These are phyloP conservation scores for Lasioglossum oenotherae DNA, from an alignment of 2,888 invertebrate genomes.

Conservation along the genomic window DNA sequence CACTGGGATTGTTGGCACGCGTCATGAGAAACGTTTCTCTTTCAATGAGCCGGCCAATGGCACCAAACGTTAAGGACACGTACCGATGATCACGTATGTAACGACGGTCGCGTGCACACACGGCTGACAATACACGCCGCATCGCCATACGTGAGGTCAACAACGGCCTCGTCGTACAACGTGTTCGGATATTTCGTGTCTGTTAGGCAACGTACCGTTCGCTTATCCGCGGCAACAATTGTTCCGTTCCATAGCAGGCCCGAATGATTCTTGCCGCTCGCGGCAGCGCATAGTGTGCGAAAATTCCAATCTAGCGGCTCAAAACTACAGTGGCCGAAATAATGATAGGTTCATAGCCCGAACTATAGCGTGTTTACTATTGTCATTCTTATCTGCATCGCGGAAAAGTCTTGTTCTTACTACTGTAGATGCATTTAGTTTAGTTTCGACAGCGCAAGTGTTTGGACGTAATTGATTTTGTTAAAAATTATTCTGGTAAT, in stretches of 20 bases:
- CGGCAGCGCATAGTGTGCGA: no score
- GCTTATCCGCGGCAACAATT: neutral
- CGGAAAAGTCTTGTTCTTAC: no score
- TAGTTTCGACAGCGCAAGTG: no score
- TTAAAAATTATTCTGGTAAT: no score
- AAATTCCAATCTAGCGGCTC: no score
- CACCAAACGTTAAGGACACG: conserved; percentile 47
- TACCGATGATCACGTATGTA: conserved; percentile 47
- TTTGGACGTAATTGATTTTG: no score
- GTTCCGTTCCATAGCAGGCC: neutral
- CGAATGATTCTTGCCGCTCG: neutral
- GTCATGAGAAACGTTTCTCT: conserved; percentile 65
- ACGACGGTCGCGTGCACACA: conserved; percentile 28
- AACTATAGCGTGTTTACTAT: no score
- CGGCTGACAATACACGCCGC: neutral
- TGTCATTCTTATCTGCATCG: no score
- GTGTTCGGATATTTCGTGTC: neutral
- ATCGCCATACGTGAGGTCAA: conserved; percentile 46
- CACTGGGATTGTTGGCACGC: conserved; percentile 63
- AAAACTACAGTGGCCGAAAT: no score
- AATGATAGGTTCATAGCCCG: no score
- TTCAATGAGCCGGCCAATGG: conserved; percentile 59
- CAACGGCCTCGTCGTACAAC: conserved; percentile 12
- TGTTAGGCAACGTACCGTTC: neutral
- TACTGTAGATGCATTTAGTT: no score